phyloP scores from a whole-genome alignment of 23 tunicate genomes.

The Aplidium turbinatum region DNA sequence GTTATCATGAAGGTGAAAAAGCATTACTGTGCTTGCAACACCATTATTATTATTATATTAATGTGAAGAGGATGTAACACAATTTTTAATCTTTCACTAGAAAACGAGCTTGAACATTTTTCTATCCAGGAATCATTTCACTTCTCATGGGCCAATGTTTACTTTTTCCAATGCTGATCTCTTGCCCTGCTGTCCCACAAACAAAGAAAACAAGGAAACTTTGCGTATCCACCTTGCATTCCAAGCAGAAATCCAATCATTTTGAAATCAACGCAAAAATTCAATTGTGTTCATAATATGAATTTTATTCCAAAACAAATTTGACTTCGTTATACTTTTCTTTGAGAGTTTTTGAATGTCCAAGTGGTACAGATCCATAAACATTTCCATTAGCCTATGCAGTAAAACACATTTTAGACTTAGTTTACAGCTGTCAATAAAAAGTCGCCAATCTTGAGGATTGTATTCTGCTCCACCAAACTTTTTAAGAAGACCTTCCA shows the following conservation, averaged over 20 bases:
- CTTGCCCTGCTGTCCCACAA: slow-evolving; percentile 27
- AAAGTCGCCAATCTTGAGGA: slow-evolving; percentile 19
- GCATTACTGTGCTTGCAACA: no score
- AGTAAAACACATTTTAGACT: slow-evolving; percentile 5
- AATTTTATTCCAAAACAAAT: slow-evolving; percentile 20
- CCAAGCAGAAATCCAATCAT: no score
- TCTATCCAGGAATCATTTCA: slow-evolving; percentile 11
- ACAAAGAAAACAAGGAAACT: slow-evolving; percentile 31
- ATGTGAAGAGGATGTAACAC: slow-evolving; percentile 32
- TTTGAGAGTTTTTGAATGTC: no score
- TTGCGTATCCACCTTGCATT: slow-evolving; percentile 13
- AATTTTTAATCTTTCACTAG: slow-evolving; percentile 31
- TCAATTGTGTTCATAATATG: slow-evolving; percentile 17
- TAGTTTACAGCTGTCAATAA: slow-evolving; percentile 10
- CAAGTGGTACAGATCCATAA: slow-evolving; percentile 23
- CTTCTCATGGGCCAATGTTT: slow-evolving; percentile 21
- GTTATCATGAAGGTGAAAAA: no score
- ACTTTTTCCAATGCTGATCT: slow-evolving; percentile 27
- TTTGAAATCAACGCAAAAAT: slow-evolving; percentile 27
- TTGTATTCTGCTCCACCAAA: slow-evolving; percentile 3
- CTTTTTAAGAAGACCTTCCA: slow-evolving; percentile 30
- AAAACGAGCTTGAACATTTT: slow-evolving; percentile 14
- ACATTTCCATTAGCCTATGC: slow-evolving; percentile 6
- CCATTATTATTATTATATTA: no score
- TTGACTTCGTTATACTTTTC: slow-evolving; percentile 18